Evolutionary conservation across 1,140 invertebrate genomes (phyloP).

Genomic region (Wiebesia pumilae): DNA sequence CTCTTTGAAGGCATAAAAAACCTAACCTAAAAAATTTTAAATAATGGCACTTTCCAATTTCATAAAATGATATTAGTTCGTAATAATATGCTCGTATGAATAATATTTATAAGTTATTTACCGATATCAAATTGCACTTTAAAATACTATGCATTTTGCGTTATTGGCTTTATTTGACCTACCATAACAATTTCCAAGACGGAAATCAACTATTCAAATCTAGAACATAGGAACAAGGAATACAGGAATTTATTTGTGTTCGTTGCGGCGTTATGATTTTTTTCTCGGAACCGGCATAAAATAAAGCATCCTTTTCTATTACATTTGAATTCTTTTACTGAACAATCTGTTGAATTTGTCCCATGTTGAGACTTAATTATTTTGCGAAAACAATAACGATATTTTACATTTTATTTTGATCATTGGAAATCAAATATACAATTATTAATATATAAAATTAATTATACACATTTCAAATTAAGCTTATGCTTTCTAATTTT

Average conservation of each 20-base stretch:
- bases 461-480: background rate
- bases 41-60: background rate
- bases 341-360: background rate
- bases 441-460: no score
- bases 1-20: constrained; percentile 28
- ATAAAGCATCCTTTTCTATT: no score
- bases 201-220: background rate
- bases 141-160: constrained; percentile 50
- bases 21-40: constrained; percentile 51
- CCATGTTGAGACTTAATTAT: no score
- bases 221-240: background rate
- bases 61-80: background rate
- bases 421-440: no score
- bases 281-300: no score
- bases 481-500: background rate
- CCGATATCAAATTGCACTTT: constrained; percentile 2
- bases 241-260: background rate
- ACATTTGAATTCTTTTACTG: background rate
- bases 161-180: background rate
- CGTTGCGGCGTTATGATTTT: no score
- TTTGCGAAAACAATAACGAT: no score
- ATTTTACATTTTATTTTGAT: no score
- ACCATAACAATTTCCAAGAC: background rate
- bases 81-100: background rate
- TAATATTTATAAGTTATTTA: constrained; percentile 13